Conservation (phyloP, 2,113 vertebrate genomes). For the Picathartes gymnocephalus region DNA sequence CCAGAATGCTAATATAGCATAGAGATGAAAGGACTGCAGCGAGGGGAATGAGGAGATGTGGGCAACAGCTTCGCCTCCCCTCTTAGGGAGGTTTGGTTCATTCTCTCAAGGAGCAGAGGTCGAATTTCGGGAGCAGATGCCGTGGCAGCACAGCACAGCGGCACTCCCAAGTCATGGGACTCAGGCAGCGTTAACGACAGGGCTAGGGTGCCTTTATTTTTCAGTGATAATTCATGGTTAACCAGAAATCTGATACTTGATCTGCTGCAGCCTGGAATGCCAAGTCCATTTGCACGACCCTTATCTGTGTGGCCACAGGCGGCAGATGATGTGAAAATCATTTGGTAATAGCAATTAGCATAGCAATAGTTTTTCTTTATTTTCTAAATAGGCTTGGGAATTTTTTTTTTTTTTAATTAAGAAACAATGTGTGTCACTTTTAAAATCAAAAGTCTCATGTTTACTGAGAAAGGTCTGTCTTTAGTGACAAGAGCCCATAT, state of each 20-base stretch:
- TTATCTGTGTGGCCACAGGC: neutral
- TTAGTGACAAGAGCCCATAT: neutral
- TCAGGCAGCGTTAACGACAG: neutral
- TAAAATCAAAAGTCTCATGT: neutral
- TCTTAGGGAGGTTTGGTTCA: neutral
- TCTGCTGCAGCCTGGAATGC: neutral
- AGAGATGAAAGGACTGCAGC: neutral
- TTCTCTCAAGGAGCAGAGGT: neutral
- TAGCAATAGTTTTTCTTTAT: neutral
- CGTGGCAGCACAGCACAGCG: rapidly evolving
- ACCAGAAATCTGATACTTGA: neutral
- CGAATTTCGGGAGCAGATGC: neutral
- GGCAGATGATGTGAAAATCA: neutral
- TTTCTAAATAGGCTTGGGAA: neutral
- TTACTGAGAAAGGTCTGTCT: neutral
- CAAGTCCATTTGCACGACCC: rapidly evolving
- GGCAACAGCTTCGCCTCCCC: neutral
- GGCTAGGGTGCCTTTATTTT: neutral
- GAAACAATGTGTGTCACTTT: neutral
- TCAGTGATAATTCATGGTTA: neutral
- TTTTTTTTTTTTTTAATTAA: neutral
- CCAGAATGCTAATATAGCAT: neutral
- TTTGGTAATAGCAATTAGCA: neutral
- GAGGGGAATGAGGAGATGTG: neutral
- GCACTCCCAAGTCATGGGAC: neutral